A percentile compares a stretch with the other conserved stretches of the same genome.
These are phyloP conservation scores for Macquaria ambigua DNA, from an alignment of 2,113 vertebrate genomes.

Conservation along the genomic window DNA sequence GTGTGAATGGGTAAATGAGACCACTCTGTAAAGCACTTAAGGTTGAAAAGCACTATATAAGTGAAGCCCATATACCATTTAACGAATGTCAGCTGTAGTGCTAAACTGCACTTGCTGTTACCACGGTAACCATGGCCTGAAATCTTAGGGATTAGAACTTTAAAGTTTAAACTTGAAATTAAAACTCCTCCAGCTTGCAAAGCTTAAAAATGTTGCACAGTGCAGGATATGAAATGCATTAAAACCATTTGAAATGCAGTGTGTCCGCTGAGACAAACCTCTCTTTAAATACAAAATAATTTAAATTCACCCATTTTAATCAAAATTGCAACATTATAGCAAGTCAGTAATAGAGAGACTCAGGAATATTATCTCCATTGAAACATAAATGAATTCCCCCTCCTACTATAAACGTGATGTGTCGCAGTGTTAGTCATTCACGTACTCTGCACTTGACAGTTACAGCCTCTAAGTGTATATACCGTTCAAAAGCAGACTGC, in stretches of 20 bases:
- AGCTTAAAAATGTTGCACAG: background rate
- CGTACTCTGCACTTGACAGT: slow-evolving; percentile 25
- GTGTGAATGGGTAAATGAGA: no score
- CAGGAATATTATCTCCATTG: slow-evolving; percentile 23
- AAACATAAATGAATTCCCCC: slow-evolving; percentile 32
- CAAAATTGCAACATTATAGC: slow-evolving; percentile 16
- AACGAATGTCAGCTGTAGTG: background rate
- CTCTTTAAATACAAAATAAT: slow-evolving; percentile 18
- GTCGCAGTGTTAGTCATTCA: slow-evolving; percentile 10
- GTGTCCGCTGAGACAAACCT: background rate
- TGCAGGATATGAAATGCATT: background rate
- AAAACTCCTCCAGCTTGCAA: background rate
- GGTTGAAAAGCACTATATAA: no score
- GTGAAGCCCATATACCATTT: no score
- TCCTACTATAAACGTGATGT: slow-evolving; percentile 25
- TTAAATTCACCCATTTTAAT: slow-evolving; percentile 27
- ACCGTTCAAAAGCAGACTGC: slow-evolving; percentile 19
- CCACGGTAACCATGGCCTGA: background rate
- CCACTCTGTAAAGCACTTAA: no score
- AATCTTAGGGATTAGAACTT: background rate
- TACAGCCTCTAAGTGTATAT: slow-evolving; percentile 19
- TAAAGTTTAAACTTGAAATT: slow-evolving; percentile 1
- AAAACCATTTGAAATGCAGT: slow-evolving; percentile 7
- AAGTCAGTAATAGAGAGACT: background rate
- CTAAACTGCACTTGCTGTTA: background rate